Evolutionary conservation across 2,797 vertebrate genomes (phyloP), one percentile per base, ranked within the genome.

Genomic region (Sylvilagus floridanus): DNA sequence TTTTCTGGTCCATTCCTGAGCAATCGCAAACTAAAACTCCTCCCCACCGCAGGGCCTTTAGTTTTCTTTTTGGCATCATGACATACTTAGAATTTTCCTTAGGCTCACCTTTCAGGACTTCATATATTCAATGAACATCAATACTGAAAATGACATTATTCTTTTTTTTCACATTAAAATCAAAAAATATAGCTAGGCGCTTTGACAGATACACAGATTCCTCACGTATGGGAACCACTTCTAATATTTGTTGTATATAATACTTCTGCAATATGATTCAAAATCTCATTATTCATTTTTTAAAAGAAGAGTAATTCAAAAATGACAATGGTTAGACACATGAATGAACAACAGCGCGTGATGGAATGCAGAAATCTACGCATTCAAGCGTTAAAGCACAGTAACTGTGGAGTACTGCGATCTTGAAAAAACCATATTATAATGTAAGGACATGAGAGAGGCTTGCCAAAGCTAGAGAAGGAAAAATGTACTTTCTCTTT

Each of bases 201-300:
- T 10, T 32, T 10, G 35, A 16, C 52, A 26, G 5, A 69, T 26
- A 84, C 11, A 66, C 32, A 85, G 4, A 24, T 91, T 85, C 28
- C 17, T 94, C n/a, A 54, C 7, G 35, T 24, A 5, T 5, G 72
- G 22, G 35, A 66, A 90, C 9, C 21, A 21, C 7, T 95, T 71
- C 68, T 92, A 60, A 75, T 84, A 71, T 72, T 60, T 57, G 30
- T 66, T 72, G n/a, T 8, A 32, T 8, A 26, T 37, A 28, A 76
- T 1, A 17, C 35, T 89, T 88, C 35, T 66, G 32, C 12, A 62
- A 14, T 88, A 32, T 52, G 81, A 90, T 79, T 32, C 75, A 75
- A 78, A 83, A 87, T 92, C 35, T 90, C 50, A 84, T 79, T 85
- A 86, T 81, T 93, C 30, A 84, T 65, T n/a, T 54, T 77, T 86